Evolutionary conservation across 2,113 vertebrate genomes (phyloP).

Genomic region (Pseudopodoces humilis): DNA sequence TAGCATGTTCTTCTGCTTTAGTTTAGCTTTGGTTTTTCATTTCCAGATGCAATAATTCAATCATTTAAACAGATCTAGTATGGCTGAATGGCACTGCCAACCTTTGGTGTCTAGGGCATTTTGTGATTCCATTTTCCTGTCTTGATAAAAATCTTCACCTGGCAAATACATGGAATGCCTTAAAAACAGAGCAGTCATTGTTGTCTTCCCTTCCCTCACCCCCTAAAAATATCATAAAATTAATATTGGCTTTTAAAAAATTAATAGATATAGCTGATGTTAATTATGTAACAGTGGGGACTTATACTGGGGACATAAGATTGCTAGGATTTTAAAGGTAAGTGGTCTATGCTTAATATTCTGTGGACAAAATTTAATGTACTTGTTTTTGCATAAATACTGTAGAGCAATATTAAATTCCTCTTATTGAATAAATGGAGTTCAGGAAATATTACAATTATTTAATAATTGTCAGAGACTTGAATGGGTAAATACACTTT

Average conservation of each 20-base stretch:
- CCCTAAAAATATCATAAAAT: neutral
- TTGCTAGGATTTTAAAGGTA: neutral
- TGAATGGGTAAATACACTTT: neutral
- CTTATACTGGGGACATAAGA: neutral
- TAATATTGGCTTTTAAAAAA: neutral
- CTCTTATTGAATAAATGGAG: neutral
- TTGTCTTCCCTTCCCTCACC: fast-evolving
- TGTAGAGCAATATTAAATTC: neutral
- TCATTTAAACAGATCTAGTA: neutral
- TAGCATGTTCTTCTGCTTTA: neutral
- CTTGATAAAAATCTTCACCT: neutral
- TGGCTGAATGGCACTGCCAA: neutral
- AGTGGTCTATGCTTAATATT: neutral
- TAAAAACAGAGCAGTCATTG: neutral
- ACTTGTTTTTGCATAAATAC: neutral
- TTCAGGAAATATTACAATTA: neutral
- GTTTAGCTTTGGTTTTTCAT: neutral
- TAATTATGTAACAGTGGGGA: neutral
- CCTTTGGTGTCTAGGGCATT: neutral
- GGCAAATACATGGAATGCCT: neutral
- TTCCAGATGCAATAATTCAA: neutral
- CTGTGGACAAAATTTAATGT: neutral
- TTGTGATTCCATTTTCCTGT: neutral
- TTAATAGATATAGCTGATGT: neutral
- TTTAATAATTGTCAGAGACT: neutral